Evolutionary conservation across 2,888 invertebrate species (phyloP).

Genomic region (Prosapia bicincta): DNA sequence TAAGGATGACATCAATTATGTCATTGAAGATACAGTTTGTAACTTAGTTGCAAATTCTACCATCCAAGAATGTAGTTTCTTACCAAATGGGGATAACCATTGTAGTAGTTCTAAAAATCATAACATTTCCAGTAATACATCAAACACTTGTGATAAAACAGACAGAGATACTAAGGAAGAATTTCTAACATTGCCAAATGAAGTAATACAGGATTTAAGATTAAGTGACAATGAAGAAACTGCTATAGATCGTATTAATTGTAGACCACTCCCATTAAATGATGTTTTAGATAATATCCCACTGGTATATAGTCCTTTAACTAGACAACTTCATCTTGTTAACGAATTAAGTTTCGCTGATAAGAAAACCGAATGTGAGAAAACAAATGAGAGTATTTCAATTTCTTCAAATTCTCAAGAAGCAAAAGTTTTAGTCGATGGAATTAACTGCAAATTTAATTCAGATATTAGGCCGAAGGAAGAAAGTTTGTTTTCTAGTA

Average conservation of each 20-base stretch:
- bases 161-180: neutral
- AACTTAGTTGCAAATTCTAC: neutral
- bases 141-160: neutral
- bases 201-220: neutral
- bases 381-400: constrained; percentile 51
- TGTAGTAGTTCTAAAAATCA: neutral
- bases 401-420: neutral
- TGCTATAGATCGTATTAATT: constrained; percentile 29
- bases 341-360: constrained; percentile 23
- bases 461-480: constrained; percentile 49
- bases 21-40: neutral
- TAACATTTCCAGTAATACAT: neutral
- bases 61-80: neutral
- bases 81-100: neutral
- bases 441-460: neutral
- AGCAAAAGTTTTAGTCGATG: neutral
- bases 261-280: constrained; percentile 53
- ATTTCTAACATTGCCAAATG: neutral
- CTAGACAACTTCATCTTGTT: constrained; percentile 61
- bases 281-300: constrained; percentile 71
- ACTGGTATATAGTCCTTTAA: constrained; percentile 69
- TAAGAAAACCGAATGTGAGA: constrained; percentile 43
- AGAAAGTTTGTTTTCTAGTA: constrained; percentile 64
- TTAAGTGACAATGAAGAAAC: neutral
- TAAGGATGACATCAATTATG: neutral